These are phyloP conservation scores for Galerucella pusilla DNA, from an alignment of 2,888 invertebrate species.

Conservation along the genomic window DNA sequence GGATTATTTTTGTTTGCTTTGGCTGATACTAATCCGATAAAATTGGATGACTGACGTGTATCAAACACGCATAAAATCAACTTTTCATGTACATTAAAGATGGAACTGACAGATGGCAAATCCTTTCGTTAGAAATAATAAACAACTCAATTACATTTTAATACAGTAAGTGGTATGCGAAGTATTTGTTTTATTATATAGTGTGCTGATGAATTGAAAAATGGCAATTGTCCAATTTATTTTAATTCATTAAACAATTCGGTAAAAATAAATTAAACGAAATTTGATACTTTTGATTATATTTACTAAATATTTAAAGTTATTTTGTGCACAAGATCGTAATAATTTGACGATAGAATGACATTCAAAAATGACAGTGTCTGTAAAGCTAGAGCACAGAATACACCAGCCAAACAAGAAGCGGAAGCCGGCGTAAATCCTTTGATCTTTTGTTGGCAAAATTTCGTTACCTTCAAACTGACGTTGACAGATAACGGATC, in stretches of 20 bases:
- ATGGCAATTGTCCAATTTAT: neutral
- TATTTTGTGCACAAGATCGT: too few species aligned
- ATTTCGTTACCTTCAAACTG: too few species aligned
- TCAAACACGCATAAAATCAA: constrained; percentile 10
- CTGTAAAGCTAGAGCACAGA: too few species aligned
- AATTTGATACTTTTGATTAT: neutral
- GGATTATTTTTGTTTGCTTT: constrained; percentile 11
- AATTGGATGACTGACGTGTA: constrained; percentile 5
- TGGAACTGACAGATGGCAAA: constrained; percentile 3
- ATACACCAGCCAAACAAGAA: too few species aligned
- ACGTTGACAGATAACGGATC: too few species aligned
- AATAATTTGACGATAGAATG: too few species aligned
- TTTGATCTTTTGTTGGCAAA: too few species aligned
- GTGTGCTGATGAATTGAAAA: neutral
- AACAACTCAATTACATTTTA: constrained; percentile 1
- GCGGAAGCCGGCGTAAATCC: too few species aligned
- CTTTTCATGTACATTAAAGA: neutral
- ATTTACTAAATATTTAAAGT: too few species aligned
- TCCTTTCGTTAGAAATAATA: neutral
- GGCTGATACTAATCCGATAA: constrained; percentile 11
- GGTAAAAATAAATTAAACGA: neutral
- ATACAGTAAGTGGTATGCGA: neutral
- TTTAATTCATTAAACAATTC: neutral
- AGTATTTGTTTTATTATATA: neutral
- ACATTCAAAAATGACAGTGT: too few species aligned